Evolutionary conservation across 2,888 invertebrate genomes (phyloP).

Genomic region (Ligdia adustata): DNA sequence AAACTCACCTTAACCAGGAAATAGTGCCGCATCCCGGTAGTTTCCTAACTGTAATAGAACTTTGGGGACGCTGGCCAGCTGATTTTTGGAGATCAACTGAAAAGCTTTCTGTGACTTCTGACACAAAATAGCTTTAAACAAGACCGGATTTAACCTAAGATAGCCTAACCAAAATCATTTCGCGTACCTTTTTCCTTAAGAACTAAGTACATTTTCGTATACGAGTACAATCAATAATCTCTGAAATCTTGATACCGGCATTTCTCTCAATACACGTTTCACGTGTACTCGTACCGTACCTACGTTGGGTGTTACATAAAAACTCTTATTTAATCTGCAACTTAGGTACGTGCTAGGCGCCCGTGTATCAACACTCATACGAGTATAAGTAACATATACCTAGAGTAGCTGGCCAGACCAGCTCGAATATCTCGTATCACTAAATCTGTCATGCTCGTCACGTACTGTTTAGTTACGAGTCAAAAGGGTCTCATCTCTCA

Average conservation of each 20-base stretch:
- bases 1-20: slow-evolving; percentile 22
- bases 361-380: background rate
- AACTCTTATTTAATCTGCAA: background rate
- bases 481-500: slow-evolving; percentile 62
- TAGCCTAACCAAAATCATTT: too few relatives aligned
- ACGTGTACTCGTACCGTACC: background rate
- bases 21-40: slow-evolving; percentile 20
- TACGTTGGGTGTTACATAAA: background rate
- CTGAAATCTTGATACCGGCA: too few relatives aligned
- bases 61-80: slow-evolving; percentile 20
- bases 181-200: too few relatives aligned
- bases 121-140: too few relatives aligned
- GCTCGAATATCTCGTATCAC: slow-evolving; percentile 2
- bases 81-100: slow-evolving; percentile 9
- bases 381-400: too few relatives aligned
- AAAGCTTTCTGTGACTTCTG: slow-evolving; percentile 1
- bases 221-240: too few relatives aligned
- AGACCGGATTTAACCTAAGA: too few relatives aligned
- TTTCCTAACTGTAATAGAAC: slow-evolving; percentile 29
- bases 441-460: slow-evolving; percentile 47
- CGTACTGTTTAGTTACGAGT: slow-evolving; percentile 57
- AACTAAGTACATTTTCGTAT: too few relatives aligned
- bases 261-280: too few relatives aligned
- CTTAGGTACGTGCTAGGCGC: background rate
- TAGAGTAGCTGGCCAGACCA: background rate